phyloP scores from a whole-genome alignment of 2,797 vertebrate genomes.

The Kryptopterus vitreolus region DNA sequence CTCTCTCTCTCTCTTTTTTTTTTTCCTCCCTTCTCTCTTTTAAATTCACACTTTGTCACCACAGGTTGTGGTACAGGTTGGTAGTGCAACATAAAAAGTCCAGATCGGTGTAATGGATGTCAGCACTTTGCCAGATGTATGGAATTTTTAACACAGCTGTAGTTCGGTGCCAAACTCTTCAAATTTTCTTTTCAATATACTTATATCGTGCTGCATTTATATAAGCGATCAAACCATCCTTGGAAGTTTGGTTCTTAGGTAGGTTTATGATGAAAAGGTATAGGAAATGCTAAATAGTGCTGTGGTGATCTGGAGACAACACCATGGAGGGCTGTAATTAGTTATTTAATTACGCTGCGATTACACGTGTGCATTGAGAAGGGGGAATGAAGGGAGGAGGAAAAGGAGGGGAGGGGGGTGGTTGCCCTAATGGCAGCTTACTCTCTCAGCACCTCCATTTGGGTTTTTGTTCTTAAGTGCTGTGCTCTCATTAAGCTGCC shows the following conservation, averaged over 20 bases:
- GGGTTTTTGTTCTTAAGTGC: constrained; percentile 67
- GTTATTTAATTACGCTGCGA: constrained; percentile 59
- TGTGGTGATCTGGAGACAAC: constrained; percentile 53
- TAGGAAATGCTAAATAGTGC: constrained; percentile 43
- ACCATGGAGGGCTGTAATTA: constrained; percentile 58
- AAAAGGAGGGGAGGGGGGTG: constrained; percentile 1
- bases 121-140: constrained; percentile 31
- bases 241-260: constrained; percentile 13
- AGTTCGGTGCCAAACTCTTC: background rate
- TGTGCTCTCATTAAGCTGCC: constrained; percentile 74
- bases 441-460: constrained; percentile 66
- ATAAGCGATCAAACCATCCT: background rate
- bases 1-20: constrained; percentile 62
- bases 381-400: constrained; percentile 40
- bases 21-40: constrained; percentile 56
- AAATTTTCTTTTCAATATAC: background rate
- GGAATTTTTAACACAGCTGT: constrained; percentile 19
- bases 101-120: constrained; percentile 59
- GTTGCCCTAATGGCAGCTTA: constrained; percentile 67
- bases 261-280: constrained; percentile 48
- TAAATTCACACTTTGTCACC: constrained; percentile 57
- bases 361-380: constrained; percentile 54
- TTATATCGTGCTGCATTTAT: background rate
- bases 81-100: constrained; percentile 68
- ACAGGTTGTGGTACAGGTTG: constrained; percentile 57